Percentiles rank a stretch among this genome's conserved stretches.
Evolutionary conservation across 2,888 invertebrate genomes (phyloP).

Genomic region (Crepidodera aurea): DNA sequence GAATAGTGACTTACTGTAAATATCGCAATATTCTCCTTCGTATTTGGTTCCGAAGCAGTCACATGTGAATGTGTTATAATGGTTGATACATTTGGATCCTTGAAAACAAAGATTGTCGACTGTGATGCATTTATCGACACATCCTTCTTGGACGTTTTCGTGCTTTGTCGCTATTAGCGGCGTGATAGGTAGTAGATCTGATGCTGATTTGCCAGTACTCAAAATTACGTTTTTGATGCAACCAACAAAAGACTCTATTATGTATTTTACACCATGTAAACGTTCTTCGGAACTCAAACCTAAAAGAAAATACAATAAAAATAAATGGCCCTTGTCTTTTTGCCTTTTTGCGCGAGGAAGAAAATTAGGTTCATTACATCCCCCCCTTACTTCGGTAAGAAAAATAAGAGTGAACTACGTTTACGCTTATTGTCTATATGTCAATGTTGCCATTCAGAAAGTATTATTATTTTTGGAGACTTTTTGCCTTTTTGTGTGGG

Average conservation of each 20-base stretch:
- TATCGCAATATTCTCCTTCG: constrained; percentile 91
- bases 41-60: constrained; percentile 93
- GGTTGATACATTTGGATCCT: constrained; percentile 89
- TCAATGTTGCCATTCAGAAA: no score
- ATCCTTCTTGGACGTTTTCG: constrained; percentile 89
- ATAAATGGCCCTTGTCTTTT: no score
- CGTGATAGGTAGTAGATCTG: constrained; percentile 80
- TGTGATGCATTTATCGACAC: constrained; percentile 83
- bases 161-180: constrained; percentile 88
- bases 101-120: constrained; percentile 86
- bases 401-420: no score
- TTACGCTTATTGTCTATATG: no score
- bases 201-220: constrained; percentile 86
- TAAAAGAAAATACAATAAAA: constrained; percentile 51
- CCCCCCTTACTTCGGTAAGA: no score
- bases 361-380: no score
- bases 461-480: no score
- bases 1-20: constrained; percentile 88
- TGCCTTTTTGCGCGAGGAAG: no score
- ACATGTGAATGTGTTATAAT: constrained; percentile 87
- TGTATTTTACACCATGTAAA: constrained; percentile 89
- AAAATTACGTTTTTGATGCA: constrained; percentile 88
- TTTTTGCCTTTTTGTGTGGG: no score
- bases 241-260: constrained; percentile 91
- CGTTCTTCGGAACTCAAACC: constrained; percentile 89